Evolutionary conservation across 2,797 vertebrate genomes (phyloP).

Genomic region (Onychomys arenicola): DNA sequence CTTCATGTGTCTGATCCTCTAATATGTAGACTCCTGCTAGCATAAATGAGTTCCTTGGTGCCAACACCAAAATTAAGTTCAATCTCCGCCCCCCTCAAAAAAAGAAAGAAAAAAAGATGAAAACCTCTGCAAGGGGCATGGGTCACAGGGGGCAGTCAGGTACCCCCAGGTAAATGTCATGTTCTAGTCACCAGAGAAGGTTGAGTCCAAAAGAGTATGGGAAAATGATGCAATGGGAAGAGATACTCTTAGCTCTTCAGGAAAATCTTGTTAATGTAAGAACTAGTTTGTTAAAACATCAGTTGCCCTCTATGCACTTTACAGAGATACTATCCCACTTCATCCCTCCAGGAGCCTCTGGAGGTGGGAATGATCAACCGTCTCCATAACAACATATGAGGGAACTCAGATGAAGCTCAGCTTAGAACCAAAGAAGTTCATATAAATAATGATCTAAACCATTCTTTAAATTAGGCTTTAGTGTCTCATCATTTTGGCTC

Average conservation of each 20-base stretch:
- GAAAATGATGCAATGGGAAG: neutral
- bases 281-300: neutral
- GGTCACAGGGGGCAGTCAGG: neutral
- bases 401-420: neutral
- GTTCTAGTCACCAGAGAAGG: neutral
- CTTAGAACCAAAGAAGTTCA: neutral
- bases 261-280: neutral
- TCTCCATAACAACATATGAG: neutral
- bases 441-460: neutral
- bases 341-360: neutral
- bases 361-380: neutral
- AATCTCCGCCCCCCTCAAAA: neutral
- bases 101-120: neutral
- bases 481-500: neutral
- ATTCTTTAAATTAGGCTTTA: neutral
- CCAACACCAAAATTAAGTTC: neutral
- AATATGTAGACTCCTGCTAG: neutral
- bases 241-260: neutral
- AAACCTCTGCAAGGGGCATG: neutral
- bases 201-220: neutral
- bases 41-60: neutral
- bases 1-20: neutral
- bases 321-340: neutral
- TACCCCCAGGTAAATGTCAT: neutral
- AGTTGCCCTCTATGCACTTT: neutral